These are phyloP conservation scores for Neofelis nebulosa DNA, from an alignment of 2,113 vertebrate species.

Conservation along the genomic window DNA sequence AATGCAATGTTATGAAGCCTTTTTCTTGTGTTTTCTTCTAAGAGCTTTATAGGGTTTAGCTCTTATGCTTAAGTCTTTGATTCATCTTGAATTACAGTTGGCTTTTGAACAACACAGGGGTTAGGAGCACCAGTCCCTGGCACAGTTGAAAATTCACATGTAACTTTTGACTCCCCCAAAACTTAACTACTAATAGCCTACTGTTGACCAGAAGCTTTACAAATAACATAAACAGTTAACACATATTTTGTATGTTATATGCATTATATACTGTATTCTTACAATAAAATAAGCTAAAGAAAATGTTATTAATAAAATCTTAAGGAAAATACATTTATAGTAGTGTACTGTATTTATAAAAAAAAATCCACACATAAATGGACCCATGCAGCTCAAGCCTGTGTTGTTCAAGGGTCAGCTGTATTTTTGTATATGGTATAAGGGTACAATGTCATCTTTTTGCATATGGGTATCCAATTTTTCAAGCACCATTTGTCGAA, in stretches of 20 bases:
- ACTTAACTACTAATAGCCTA: background rate
- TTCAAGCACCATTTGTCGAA: background rate
- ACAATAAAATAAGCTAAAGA: background rate
- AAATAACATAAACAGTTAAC: background rate
- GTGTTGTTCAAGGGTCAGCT: background rate
- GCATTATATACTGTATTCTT: background rate
- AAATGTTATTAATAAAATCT: background rate
- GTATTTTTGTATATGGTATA: background rate
- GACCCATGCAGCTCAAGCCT: background rate
- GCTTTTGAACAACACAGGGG: background rate
- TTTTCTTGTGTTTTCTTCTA: background rate
- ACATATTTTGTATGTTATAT: background rate
- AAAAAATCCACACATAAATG: background rate
- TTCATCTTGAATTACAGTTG: background rate
- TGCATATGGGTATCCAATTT: background rate
- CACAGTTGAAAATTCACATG: background rate
- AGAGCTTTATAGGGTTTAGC: background rate
- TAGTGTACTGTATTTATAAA: background rate
- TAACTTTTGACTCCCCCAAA: background rate
- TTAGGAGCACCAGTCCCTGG: background rate
- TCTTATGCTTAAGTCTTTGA: background rate
- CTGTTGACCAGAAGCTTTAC: background rate
- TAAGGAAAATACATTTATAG: background rate
- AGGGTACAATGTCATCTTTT: background rate
- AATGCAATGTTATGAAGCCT: background rate